Conservation (phyloP, 2,113 vertebrate genomes). For the Alouatta palliata region DNA sequence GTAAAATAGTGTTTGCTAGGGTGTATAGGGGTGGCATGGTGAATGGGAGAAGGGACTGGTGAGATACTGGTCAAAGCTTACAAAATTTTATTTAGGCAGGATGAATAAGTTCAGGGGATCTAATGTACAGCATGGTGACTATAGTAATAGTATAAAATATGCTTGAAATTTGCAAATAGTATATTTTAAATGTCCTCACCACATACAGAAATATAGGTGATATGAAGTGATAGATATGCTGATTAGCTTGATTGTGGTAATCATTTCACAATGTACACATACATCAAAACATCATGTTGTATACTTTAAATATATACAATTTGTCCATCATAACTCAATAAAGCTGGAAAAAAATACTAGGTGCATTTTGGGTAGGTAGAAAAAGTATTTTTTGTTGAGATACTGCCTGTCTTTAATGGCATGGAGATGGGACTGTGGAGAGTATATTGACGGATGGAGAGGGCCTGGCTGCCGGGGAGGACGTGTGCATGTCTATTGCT, state of each 20-base stretch:
- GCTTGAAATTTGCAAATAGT: neutral
- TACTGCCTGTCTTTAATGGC: accelerated
- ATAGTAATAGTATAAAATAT: neutral
- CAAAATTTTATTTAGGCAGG: neutral
- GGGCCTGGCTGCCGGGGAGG: neutral
- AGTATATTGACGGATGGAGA: too few relatives aligned
- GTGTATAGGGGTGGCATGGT: too few relatives aligned
- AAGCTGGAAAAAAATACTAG: neutral
- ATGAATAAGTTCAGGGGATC: neutral
- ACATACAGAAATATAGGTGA: neutral
- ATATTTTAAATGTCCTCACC: neutral
- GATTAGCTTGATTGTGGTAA: neutral
- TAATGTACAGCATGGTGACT: neutral
- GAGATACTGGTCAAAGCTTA: neutral
- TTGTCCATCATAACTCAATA: neutral
- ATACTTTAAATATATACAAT: neutral
- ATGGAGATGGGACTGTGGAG: neutral
- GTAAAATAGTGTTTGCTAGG: neutral
- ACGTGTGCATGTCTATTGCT: accelerated
- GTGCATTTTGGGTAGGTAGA: neutral
- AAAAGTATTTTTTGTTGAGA: neutral
- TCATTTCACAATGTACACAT: neutral
- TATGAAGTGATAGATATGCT: neutral
- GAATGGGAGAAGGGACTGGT: neutral
- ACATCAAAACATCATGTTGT: neutral